Evolutionary conservation across 2,113 vertebrate species (phyloP).

Genomic region (Poeciliopsis prolifica): DNA sequence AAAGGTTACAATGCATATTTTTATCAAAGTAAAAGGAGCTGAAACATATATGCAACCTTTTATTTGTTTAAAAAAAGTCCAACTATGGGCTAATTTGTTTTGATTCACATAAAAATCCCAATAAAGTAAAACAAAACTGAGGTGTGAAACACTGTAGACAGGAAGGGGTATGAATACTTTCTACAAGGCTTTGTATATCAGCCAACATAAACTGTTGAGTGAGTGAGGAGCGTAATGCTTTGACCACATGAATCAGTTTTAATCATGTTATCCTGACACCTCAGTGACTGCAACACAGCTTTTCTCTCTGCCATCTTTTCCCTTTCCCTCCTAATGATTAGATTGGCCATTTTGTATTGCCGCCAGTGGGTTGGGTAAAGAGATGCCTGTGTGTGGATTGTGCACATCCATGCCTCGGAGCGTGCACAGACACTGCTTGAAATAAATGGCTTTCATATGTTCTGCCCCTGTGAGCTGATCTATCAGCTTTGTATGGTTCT

Average conservation of each 20-base stretch:
- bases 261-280: constrained; percentile 78
- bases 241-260: constrained; percentile 76
- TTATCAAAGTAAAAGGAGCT: too few relatives aligned
- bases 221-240: constrained; percentile 49
- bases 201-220: constrained; percentile 37
- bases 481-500: constrained; percentile 63
- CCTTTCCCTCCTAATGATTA: constrained; percentile 75
- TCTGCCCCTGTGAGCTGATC: constrained; percentile 56
- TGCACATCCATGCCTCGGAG: constrained; percentile 10
- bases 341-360: constrained; percentile 66
- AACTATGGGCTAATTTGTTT: not conserved
- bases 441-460: constrained; percentile 79
- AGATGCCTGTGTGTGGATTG: constrained; percentile 51
- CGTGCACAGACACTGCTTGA: constrained; percentile 50
- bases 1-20: too few relatives aligned
- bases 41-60: too few relatives aligned
- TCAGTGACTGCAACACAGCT: constrained; percentile 67
- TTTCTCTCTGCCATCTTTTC: constrained; percentile 64
- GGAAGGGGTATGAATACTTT: not conserved
- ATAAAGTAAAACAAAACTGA: not conserved
- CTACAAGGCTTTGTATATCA: not conserved
- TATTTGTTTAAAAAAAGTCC: too few relatives aligned
- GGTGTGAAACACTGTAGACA: not conserved
- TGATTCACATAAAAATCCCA: not conserved
- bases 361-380: constrained; percentile 56